Conservation (phyloP, 2,113 vertebrate species). For the Loxodonta africana region DNA sequence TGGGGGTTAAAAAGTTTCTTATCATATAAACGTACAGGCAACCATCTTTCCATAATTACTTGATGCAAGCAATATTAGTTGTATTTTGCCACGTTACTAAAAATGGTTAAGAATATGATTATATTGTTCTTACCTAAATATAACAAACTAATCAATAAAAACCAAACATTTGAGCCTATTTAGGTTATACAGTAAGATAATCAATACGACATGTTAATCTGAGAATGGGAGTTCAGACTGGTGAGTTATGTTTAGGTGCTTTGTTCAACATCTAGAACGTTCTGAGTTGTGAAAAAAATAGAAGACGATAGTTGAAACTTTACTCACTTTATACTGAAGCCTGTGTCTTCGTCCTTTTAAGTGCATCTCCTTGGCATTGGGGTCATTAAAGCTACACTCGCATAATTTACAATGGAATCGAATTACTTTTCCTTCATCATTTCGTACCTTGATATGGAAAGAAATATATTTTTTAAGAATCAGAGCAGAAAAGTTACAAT, state of each 20-base stretch:
- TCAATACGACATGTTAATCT: background rate
- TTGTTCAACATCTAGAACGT: conserved; percentile 21
- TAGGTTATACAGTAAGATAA: background rate
- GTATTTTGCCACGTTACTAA: conserved; percentile 18
- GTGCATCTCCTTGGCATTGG: conserved; percentile 99
- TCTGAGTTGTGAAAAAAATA: background rate
- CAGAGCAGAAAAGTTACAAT: conserved; percentile 2
- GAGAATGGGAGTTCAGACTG: background rate
- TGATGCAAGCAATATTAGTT: conserved; percentile 38
- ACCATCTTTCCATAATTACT: conserved; percentile 7
- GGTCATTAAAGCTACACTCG: conserved; percentile 99
- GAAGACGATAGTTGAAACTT: background rate
- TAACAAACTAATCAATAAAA: conserved; percentile 44
- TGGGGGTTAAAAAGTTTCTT: conserved; percentile 1
- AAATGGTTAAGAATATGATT: background rate
- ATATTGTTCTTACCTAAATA: background rate
- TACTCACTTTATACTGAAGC: conserved; percentile 96
- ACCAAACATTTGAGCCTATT: background rate
- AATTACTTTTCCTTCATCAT: conserved; percentile 99
- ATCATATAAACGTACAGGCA: conserved; percentile 1
- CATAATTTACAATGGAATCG: conserved; percentile 99
- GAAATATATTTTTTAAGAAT: conserved; percentile 33
- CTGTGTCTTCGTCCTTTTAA: conserved; percentile 97
- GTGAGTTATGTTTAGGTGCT: background rate
- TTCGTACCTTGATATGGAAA: conserved; percentile 92